These are phyloP conservation scores for Cephus pulcher DNA, from an alignment of 2,888 invertebrate genomes.

Conservation along the genomic window DNA sequence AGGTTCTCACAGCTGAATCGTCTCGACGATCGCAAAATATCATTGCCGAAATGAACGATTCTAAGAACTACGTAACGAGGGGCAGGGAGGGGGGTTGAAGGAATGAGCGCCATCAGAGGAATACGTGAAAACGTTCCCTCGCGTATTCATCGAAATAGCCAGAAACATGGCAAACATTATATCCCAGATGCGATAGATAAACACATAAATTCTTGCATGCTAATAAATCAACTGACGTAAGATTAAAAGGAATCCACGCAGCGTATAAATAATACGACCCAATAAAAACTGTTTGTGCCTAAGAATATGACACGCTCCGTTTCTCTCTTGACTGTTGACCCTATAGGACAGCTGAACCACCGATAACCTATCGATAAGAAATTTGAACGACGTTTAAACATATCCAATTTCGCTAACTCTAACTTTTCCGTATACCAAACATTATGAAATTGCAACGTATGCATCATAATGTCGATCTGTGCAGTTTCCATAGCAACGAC, in stretches of 20 bases:
- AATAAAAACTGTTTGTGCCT: conserved; percentile 21
- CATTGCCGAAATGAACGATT: not conserved
- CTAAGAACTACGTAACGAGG: too few species aligned
- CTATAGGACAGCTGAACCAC: not conserved
- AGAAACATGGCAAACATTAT: conserved; percentile 20
- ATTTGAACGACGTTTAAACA: not conserved
- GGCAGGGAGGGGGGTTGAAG: too few species aligned
- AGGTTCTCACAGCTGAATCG: not conserved
- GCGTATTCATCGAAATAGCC: conserved; percentile 11
- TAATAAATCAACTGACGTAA: conserved; percentile 26
- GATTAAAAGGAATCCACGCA: conserved; percentile 23
- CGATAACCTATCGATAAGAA: not conserved
- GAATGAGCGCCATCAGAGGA: not conserved
- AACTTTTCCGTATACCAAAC: too few species aligned
- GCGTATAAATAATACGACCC: conserved; percentile 20
- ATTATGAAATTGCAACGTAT: too few species aligned
- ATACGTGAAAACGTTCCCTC: not conserved
- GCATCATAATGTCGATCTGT: not conserved
- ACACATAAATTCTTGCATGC: conserved; percentile 24
- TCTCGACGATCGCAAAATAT: not conserved
- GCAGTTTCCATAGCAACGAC: not conserved
- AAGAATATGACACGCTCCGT: not conserved
- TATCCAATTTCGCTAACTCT: too few species aligned
- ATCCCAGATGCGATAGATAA: conserved; percentile 25
- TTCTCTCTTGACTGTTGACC: not conserved